Evolutionary conservation across 2,888 invertebrate genomes (phyloP).

Genomic region (Catocala sponsa): DNA sequence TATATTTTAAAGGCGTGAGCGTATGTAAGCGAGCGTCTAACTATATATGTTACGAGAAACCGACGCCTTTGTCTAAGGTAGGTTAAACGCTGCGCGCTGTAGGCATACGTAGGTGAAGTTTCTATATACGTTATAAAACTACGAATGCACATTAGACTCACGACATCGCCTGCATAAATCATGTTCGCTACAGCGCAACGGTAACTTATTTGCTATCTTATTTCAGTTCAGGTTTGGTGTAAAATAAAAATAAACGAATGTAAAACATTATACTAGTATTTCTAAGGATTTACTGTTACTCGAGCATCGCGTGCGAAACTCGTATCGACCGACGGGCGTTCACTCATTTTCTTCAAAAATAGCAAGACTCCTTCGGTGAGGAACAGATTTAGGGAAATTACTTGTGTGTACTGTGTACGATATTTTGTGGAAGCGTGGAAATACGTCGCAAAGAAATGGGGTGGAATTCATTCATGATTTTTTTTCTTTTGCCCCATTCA

Average conservation of each 20-base stretch:
- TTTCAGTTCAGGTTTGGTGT: constrained; percentile 30
- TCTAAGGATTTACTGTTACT: constrained; percentile 63
- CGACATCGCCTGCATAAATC: not conserved
- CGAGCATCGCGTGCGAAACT: constrained; percentile 56
- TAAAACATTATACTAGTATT: constrained; percentile 56
- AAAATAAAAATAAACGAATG: constrained; percentile 51
- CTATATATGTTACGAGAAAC: too few species aligned
- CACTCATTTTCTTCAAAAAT: constrained; percentile 51
- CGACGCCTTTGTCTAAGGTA: too few species aligned
- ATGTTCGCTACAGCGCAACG: not conserved
- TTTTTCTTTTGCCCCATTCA: constrained; percentile 7
- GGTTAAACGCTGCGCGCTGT: too few species aligned
- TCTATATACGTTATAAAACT: too few species aligned
- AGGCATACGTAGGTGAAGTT: too few species aligned
- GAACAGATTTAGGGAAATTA: constrained; percentile 34
- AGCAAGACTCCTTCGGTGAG: constrained; percentile 36
- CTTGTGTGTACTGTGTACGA: constrained; percentile 15
- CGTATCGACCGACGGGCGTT: constrained; percentile 55
- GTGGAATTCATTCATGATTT: constrained; percentile 19
- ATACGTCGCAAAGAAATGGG: constrained; percentile 8
- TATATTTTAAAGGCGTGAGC: too few species aligned
- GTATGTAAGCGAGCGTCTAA: too few species aligned
- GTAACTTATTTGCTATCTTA: constrained; percentile 9
- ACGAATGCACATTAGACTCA: too few species aligned
- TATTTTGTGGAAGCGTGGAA: constrained; percentile 13